phyloP scores from a whole-genome alignment of 2,113 vertebrate species.

The Synodontis membranacea region DNA sequence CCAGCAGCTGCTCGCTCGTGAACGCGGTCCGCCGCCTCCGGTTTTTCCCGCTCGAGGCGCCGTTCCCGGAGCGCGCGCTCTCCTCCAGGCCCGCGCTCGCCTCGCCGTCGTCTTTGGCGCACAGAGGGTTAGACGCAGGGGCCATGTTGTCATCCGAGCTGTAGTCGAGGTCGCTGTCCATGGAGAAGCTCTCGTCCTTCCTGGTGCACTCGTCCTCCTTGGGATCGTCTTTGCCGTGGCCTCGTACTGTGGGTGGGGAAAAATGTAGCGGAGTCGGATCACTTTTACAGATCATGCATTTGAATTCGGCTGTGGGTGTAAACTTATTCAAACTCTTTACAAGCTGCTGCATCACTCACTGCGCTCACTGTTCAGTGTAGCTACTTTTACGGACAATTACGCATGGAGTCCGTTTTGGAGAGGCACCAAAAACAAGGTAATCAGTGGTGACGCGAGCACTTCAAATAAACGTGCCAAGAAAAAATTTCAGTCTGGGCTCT shows the following conservation, averaged over 20 bases:
- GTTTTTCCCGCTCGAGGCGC: slow-evolving; percentile 83
- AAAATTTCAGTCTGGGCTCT: not conserved
- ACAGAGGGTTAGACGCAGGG: slow-evolving; percentile 67
- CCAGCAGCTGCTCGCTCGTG: slow-evolving; percentile 97
- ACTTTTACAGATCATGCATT: not conserved
- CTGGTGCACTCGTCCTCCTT: slow-evolving; percentile 85
- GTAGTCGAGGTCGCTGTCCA: slow-evolving; percentile 98
- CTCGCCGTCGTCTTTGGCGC: slow-evolving; percentile 83
- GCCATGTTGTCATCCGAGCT: slow-evolving; percentile 94
- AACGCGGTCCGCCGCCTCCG: slow-evolving; percentile 92
- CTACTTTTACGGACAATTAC: slow-evolving; percentile 36
- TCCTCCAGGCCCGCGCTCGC: slow-evolving; percentile 74
- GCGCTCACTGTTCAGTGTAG: not conserved
- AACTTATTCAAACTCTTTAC: not conserved
- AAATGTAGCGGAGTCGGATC: not conserved
- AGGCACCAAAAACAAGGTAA: not conserved
- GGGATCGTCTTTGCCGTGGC: slow-evolving; percentile 80
- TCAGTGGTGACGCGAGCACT: not conserved
- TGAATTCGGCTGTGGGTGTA: too few relatives aligned
- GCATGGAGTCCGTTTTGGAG: slow-evolving; percentile 16
- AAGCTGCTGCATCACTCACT: not conserved
- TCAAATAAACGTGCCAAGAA: not conserved
- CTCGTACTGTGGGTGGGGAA: slow-evolving; percentile 67
- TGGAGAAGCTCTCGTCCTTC: slow-evolving; percentile 92
- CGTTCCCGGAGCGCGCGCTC: slow-evolving; percentile 65